These are phyloP conservation scores for Conopomorpha cramerella DNA, from an alignment of 1,140 invertebrate species.

Conservation along the genomic window DNA sequence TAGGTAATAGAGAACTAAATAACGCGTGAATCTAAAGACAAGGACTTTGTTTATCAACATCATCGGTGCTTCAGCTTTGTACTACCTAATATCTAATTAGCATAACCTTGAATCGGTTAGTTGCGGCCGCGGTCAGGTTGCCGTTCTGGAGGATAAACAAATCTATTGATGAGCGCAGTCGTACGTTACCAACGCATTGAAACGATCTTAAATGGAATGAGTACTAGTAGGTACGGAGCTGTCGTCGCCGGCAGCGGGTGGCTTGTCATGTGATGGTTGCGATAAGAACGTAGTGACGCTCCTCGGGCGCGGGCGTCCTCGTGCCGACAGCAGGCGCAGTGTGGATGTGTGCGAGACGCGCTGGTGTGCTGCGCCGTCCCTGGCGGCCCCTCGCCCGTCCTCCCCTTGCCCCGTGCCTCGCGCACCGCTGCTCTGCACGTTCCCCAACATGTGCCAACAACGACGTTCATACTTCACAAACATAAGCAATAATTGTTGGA, in stretches of 20 bases:
- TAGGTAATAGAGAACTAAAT: too few species aligned
- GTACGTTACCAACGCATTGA: slow-evolving; percentile 28
- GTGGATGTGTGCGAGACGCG: slow-evolving; percentile 43
- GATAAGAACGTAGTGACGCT: slow-evolving; percentile 52
- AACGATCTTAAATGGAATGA: slow-evolving; percentile 37
- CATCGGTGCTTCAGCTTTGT: too few species aligned
- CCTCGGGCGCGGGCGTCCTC: slow-evolving; percentile 45
- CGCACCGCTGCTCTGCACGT: slow-evolving; percentile 29
- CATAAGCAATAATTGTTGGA: too few species aligned
- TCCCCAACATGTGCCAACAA: slow-evolving; percentile 45
- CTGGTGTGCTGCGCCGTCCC: slow-evolving; percentile 31
- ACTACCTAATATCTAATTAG: too few species aligned
- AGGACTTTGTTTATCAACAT: too few species aligned
- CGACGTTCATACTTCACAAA: slow-evolving; percentile 5
- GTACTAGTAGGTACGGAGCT: too few species aligned
- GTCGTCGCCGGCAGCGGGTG: slow-evolving; percentile 28
- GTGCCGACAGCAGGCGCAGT: slow-evolving; percentile 16
- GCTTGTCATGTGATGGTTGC: slow-evolving; percentile 50
- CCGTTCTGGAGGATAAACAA: slow-evolving; percentile 15
- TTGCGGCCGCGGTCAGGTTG: slow-evolving; percentile 15
- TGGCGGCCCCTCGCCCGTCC: slow-evolving; percentile 12
- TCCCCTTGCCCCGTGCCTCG: slow-evolving; percentile 14
- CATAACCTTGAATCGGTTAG: slow-evolving; percentile 33
- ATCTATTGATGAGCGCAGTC: slow-evolving; percentile 22
- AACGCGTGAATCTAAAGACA: too few species aligned